Evolutionary conservation across 2,797 vertebrate species (phyloP).

Genomic region (Luscinia megarhynchos): DNA sequence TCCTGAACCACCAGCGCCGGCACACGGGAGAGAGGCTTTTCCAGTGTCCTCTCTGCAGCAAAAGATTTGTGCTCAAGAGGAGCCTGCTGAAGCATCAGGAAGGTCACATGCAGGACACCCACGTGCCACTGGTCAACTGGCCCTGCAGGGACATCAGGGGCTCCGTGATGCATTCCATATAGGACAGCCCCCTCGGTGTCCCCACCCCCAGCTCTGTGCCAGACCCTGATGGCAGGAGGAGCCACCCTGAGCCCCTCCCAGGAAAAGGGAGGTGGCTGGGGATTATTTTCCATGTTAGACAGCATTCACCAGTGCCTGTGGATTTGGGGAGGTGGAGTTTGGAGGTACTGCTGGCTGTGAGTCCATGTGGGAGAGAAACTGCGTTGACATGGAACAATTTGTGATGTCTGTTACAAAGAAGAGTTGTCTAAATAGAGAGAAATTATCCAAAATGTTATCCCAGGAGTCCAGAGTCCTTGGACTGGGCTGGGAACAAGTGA

Average conservation of each 20-base stretch:
- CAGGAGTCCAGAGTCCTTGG: fast-evolving
- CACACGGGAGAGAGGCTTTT: constrained; percentile 75
- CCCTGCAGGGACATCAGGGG: background rate
- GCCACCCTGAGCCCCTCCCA: background rate
- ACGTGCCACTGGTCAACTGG: background rate
- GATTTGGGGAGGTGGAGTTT: background rate
- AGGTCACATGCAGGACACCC: constrained; percentile 65
- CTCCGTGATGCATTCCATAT: background rate
- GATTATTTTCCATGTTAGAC: fast-evolving
- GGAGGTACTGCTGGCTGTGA: background rate
- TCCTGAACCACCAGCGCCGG: constrained; percentile 74
- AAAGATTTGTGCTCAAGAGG: constrained; percentile 76
- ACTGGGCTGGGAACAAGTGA: background rate
- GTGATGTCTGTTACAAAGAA: background rate
- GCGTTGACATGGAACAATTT: fast-evolving
- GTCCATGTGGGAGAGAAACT: fast-evolving
- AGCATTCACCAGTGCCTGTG: background rate
- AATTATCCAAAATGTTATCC: background rate
- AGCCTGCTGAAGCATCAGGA: constrained; percentile 76
- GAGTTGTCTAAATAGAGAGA: background rate
- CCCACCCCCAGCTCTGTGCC: background rate
- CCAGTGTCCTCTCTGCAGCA: constrained; percentile 70
- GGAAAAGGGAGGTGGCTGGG: background rate
- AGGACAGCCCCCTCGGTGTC: background rate
- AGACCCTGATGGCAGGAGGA: background rate